Base-by-base conservation (phyloP, 2,797 vertebrate genomes). In the Malacoctenus gilli region DNA sequence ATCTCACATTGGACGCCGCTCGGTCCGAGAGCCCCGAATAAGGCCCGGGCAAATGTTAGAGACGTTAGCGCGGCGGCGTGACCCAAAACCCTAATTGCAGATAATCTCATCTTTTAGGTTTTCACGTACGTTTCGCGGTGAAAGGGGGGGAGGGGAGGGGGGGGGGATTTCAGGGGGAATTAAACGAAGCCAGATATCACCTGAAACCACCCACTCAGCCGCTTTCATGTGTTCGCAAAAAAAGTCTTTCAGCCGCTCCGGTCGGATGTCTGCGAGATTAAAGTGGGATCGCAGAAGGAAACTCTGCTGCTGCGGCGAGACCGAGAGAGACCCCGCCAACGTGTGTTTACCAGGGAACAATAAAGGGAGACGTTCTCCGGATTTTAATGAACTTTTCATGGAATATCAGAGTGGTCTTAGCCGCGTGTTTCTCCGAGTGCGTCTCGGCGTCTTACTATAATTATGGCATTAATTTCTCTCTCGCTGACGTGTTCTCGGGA, bases 61-160 rank as follows among this genome's bases (percentile, higher is more conserved):
- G 60, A 43, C 46, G 44, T 61, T 41, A n/a, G n/a, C n/a, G 56
- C 72, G 71, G 51, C 35, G 37, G 57, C 50, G 16, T 34, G 57
- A 71, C 48, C 48, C 64, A 55, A n/a, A 64, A 46, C 57, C 48
- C 30, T 49, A 58, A 59, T 60, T 64, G 49, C 35, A 46, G 47
- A 67, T 76, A 55, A 80, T 74, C 36, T 58, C 5, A 21, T 59
- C 46, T 70, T 50, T 18, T 59, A 42, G 58, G 53, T 51, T 56
- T n/a, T 60, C 4, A 3, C 59, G 39, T 47, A 34, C 52, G 53
- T 44, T 50, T 57, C 57, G 40, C 43, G 42, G 31, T 32, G 11
- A 31, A 58, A 34, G 11, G 14, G 20, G 9, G 25, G 15, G 28
- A 49, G 13, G 4, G 32, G 15, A 13, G 25, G 25, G 25, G 25